phyloP scores from a whole-genome alignment of 2,797 vertebrate species.

The Tapirus indicus region DNA sequence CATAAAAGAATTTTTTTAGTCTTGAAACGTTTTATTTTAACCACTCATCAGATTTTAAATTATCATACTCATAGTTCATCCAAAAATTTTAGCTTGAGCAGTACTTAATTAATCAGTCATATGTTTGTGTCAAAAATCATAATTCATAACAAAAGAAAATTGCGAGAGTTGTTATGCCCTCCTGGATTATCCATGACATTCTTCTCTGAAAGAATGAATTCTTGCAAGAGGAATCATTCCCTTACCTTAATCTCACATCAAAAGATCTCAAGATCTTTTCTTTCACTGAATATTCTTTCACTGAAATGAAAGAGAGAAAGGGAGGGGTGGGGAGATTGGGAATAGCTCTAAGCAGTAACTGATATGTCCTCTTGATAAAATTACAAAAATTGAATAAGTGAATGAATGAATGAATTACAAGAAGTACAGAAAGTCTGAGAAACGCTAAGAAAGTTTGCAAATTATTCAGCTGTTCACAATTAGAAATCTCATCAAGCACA shows the following conservation, averaged over 20 bases:
- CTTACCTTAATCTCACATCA: background rate
- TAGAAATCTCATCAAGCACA: background rate
- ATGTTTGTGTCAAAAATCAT: background rate
- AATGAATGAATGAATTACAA: background rate
- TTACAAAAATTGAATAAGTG: background rate
- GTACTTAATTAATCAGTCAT: background rate
- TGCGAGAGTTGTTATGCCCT: background rate
- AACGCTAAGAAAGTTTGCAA: background rate
- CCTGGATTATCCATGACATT: background rate
- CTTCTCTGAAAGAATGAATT: background rate
- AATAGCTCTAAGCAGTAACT: background rate
- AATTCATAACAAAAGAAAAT: background rate
- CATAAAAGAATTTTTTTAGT: background rate
- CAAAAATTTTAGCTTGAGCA: background rate
- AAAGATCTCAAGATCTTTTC: background rate
- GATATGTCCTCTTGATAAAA: background rate
- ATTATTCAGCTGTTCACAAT: slow-evolving; percentile 5
- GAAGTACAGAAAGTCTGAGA: background rate
- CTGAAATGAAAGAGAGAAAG: background rate
- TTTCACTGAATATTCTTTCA: background rate
- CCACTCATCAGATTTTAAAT: background rate
- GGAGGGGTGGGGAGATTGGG: background rate
- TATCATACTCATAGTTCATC: background rate
- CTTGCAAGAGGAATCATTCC: background rate
- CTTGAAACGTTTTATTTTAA: background rate